Evolutionary conservation across 2,797 vertebrate species (phyloP).

Genomic region (Pangasius mekongensis): DNA sequence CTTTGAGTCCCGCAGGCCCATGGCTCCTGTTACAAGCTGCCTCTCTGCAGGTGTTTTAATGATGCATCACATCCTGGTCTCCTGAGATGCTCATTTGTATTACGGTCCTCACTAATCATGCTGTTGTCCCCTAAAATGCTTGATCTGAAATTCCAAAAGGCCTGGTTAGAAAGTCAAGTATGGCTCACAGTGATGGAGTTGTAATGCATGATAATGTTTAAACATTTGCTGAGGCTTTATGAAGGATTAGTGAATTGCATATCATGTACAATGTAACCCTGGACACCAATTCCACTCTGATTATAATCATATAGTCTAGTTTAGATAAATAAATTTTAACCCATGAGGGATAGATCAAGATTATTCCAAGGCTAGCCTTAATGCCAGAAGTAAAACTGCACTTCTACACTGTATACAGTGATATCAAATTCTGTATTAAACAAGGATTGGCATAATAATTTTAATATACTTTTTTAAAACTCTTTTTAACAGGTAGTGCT

Average conservation of each 20-base stretch:
- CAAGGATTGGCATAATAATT: not conserved
- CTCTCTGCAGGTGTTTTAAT: conserved; percentile 58
- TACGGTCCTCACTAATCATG: conserved; percentile 49
- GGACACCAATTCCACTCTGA: conserved; percentile 8
- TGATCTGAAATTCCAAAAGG: conserved; percentile 41
- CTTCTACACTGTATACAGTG: not conserved
- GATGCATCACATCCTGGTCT: conserved; percentile 52
- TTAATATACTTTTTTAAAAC: not conserved
- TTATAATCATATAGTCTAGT: conserved; percentile 39
- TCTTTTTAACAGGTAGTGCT: conserved; percentile 83
- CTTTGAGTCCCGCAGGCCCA: conserved; percentile 40
- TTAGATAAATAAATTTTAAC: conserved; percentile 33
- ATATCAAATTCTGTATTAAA: not conserved
- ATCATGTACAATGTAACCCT: conserved; percentile 26
- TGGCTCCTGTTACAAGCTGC: conserved; percentile 27
- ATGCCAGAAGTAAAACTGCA: not conserved
- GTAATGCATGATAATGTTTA: conserved; percentile 40
- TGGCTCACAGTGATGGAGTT: conserved; percentile 41
- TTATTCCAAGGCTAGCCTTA: conserved; percentile 16
- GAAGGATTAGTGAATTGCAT: conserved; percentile 35
- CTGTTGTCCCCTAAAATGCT: conserved; percentile 46
- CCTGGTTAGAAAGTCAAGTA: conserved; percentile 36
- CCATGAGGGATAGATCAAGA: not conserved
- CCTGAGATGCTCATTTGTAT: conserved; percentile 60
- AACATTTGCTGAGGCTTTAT: conserved; percentile 30